phyloP scores from a whole-genome alignment of 2,888 invertebrate species.

The Andrena marginata region DNA sequence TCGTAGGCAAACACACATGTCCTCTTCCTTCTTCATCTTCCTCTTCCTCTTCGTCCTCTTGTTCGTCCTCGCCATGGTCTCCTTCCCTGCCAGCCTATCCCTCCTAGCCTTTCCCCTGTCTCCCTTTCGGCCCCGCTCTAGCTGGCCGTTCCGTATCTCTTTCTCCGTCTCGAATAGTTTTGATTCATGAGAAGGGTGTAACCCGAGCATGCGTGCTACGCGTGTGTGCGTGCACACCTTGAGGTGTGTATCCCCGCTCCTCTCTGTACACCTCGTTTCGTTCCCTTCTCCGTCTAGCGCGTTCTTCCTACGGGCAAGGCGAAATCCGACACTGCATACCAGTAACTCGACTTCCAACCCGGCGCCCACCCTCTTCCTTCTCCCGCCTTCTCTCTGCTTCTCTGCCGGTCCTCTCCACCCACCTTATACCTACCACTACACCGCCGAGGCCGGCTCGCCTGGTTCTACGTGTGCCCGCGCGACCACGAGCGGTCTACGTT shows the following conservation, averaged over 20 bases:
- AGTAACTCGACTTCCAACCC: conserved; percentile 72
- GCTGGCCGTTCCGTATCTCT: conserved; percentile 36
- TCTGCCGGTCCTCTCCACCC: conserved; percentile 14
- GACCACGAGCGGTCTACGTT: conserved; percentile 71
- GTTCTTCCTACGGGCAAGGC: conserved; percentile 72
- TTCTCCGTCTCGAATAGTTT: conserved; percentile 73
- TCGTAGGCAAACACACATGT: conserved; percentile 72
- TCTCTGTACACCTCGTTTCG: conserved; percentile 52
- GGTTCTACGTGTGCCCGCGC: conserved; percentile 50
- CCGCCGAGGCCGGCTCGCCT: conserved; percentile 24
- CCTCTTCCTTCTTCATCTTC: conserved; percentile 5
- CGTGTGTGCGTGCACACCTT: conserved; percentile 61
- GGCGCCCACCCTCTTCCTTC: conserved; percentile 57
- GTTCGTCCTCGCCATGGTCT: conserved; percentile 9
- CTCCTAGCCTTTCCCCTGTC: conserved; percentile 11
- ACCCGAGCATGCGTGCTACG: conserved; percentile 70
- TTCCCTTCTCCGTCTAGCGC: conserved; percentile 57
- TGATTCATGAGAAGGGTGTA: conserved; percentile 75
- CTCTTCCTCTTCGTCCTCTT: conserved; percentile 17
- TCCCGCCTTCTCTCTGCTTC: conserved; percentile 31
- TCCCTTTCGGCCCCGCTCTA: conserved; percentile 39
- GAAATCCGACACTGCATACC: conserved; percentile 82
- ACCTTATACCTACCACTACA: conserved; percentile 15
- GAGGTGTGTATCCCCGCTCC: conserved; percentile 54
- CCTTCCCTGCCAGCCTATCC: conserved; percentile 33